Evolutionary conservation across 2,113 vertebrate species (phyloP).

Genomic region (Pleuronectes platessa): DNA sequence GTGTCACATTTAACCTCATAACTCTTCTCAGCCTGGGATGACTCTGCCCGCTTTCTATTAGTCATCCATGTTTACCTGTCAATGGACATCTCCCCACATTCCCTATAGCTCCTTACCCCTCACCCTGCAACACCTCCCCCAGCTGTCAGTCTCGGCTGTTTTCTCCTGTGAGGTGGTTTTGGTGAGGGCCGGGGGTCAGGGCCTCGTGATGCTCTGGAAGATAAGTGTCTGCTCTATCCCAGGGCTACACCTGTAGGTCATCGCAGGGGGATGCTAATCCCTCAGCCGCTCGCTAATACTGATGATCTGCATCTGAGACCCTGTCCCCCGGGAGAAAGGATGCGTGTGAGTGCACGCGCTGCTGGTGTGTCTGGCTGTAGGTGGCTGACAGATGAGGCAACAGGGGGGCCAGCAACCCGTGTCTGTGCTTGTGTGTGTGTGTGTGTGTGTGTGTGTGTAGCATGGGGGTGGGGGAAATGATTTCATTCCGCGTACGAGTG

Average conservation of each 20-base stretch:
- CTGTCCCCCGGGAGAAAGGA: slow-evolving; percentile 72
- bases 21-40: background rate
- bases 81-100: slow-evolving; percentile 14
- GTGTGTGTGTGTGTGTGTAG: slow-evolving; percentile 28
- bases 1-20: background rate
- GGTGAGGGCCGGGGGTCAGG: slow-evolving; percentile 54
- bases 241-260: slow-evolving; percentile 86
- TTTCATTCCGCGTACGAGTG: slow-evolving; percentile 27
- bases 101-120: slow-evolving; percentile 14
- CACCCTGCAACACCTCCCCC: slow-evolving; percentile 21
- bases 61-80: slow-evolving; percentile 13
- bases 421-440: slow-evolving; percentile 37
- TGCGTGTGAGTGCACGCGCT: slow-evolving; percentile 19
- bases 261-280: slow-evolving; percentile 81
- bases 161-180: slow-evolving; percentile 45
- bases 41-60: background rate
- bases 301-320: slow-evolving; percentile 86
- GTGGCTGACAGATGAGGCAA: slow-evolving; percentile 70
- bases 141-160: slow-evolving; percentile 40
- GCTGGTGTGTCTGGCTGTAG: slow-evolving; percentile 41
- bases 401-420: slow-evolving; percentile 70
- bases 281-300: slow-evolving; percentile 79
- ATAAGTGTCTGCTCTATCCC: slow-evolving; percentile 83
- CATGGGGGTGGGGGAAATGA: slow-evolving; percentile 51
- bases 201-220: slow-evolving; percentile 68